These are phyloP conservation scores for Pomacea canaliculata DNA, from an alignment of 2,888 invertebrate genomes.

Conservation along the genomic window DNA sequence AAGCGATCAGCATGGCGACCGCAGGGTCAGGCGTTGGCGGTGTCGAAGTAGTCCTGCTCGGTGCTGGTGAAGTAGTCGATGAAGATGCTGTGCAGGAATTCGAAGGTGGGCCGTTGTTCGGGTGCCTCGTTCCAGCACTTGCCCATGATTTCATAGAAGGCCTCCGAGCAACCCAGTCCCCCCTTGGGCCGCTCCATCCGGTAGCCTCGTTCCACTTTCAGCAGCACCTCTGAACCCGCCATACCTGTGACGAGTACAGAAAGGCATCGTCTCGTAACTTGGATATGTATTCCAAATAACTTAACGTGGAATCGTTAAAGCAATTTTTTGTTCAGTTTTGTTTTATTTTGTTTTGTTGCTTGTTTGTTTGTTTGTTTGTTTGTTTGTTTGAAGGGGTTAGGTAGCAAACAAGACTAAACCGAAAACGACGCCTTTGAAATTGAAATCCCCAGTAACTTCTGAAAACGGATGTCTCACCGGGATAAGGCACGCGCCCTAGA, in stretches of 20 bases:
- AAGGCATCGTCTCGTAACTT: too few relatives aligned
- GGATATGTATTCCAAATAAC: too few relatives aligned
- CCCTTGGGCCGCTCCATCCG: slow-evolving; percentile 85
- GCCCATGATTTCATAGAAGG: slow-evolving; percentile 91
- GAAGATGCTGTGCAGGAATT: slow-evolving; percentile 84
- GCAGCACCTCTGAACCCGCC: slow-evolving; percentile 82
- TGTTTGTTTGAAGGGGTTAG: too few relatives aligned
- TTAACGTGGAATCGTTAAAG: too few relatives aligned
- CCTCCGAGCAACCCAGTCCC: slow-evolving; percentile 77
- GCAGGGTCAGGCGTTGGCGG: too few relatives aligned
- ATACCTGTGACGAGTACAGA: not conserved
- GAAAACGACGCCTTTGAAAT: too few relatives aligned
- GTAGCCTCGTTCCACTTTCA: slow-evolving; percentile 94
- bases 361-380: too few relatives aligned
- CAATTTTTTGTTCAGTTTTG: too few relatives aligned
- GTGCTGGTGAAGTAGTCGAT: slow-evolving; percentile 97
- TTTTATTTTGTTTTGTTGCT: too few relatives aligned
- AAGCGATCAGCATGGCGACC: too few relatives aligned
- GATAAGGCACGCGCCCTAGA: slow-evolving; percentile 97
- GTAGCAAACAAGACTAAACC: too few relatives aligned
- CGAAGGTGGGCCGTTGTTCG: slow-evolving; percentile 96
- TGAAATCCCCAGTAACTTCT: too few relatives aligned
- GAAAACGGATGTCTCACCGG: slow-evolving; percentile 74
- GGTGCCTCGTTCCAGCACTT: slow-evolving; percentile 94
- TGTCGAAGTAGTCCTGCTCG: slow-evolving; percentile 72